Evolutionary conservation across 2,113 vertebrate genomes (phyloP).

Genomic region (Alaudala cheleensis): DNA sequence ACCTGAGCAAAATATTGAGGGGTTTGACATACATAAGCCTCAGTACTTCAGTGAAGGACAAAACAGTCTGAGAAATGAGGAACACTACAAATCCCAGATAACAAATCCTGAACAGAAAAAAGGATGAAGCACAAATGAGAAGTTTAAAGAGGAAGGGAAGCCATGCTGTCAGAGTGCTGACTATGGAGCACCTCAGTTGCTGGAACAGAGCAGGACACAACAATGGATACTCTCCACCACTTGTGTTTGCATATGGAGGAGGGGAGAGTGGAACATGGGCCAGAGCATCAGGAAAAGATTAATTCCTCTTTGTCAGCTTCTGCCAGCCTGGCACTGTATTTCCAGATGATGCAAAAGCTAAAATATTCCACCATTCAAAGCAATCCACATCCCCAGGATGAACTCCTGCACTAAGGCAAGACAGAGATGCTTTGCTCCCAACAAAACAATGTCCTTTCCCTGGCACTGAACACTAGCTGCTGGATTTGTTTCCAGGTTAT

Average conservation of each 20-base stretch:
- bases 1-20: background rate
- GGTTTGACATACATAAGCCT: background rate
- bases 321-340: background rate
- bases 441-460: background rate
- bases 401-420: background rate
- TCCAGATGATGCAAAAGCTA: background rate
- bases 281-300: background rate
- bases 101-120: background rate
- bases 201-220: background rate
- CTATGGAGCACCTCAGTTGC: background rate
- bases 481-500: background rate
- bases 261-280: background rate
- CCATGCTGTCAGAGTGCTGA: background rate
- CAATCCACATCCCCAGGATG: background rate
- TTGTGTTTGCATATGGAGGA: background rate
- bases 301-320: background rate
- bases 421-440: background rate
- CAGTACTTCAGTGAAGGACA: background rate
- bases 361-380: background rate
- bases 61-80: background rate
- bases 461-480: background rate
- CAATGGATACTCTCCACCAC: background rate
- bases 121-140: background rate
- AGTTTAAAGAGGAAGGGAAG: background rate
- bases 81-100: background rate